phyloP scores from a whole-genome alignment of 2,888 invertebrate species.

The Prosopocoilus inquinatus region DNA sequence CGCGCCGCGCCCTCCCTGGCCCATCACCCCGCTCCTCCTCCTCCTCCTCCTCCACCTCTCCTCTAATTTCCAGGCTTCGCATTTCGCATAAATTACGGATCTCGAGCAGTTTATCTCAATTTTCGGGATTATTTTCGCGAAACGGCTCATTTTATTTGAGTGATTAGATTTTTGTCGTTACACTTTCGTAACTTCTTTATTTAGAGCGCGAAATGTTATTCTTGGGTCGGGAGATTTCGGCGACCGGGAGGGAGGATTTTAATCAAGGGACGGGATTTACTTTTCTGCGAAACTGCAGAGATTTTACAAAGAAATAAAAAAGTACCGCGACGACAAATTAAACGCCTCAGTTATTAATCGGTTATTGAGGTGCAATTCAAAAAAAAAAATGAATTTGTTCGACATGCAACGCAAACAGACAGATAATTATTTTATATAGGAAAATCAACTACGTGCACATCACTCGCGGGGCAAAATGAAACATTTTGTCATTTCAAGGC shows the following conservation, averaged over 20 bases:
- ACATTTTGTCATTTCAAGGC: no score
- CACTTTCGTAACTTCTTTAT: slow-evolving; percentile 19
- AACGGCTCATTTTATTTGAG: slow-evolving; percentile 27
- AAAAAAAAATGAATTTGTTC: no score
- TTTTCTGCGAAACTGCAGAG: neutral
- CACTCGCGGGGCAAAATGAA: no score
- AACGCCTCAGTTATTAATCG: no score
- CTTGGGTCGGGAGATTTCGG: neutral
- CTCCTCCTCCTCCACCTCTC: slow-evolving; percentile 7
- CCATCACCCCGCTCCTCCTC: no score
- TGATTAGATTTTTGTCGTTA: slow-evolving; percentile 29
- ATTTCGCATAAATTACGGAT: slow-evolving; percentile 27
- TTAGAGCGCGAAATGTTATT: slow-evolving; percentile 4
- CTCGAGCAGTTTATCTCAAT: slow-evolving; percentile 25
- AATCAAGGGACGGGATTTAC: neutral
- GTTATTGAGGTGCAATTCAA: no score
- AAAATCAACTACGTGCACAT: no score
- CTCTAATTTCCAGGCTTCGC: slow-evolving; percentile 27
- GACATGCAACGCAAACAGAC: no score
- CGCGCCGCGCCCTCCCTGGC: no score
- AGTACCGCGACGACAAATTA: neutral
- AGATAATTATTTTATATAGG: no score
- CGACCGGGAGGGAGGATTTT: neutral
- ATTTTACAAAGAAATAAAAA: neutral
- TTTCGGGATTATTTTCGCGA: slow-evolving; percentile 19